Evolutionary conservation across 2,797 vertebrate genomes (phyloP).

Genomic region (Antrozous pallidus): DNA sequence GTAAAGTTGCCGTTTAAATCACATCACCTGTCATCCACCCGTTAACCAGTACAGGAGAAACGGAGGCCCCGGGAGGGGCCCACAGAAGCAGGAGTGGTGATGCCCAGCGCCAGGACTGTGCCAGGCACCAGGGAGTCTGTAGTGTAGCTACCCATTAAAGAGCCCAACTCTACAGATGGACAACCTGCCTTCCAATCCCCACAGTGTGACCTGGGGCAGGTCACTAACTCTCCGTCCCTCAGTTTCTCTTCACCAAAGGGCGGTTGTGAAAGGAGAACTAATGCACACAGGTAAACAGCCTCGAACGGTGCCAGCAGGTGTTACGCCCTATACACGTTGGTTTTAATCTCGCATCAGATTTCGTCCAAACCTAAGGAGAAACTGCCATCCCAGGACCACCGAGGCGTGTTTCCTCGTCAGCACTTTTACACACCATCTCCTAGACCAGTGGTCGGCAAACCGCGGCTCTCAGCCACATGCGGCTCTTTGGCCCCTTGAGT

Average conservation of each 20-base stretch:
- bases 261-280: not conserved
- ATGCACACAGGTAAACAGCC: not conserved
- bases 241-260: not conserved
- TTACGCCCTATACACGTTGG: rapidly evolving
- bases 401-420: rapidly evolving
- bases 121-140: not conserved
- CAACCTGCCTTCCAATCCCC: rapidly evolving
- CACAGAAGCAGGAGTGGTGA: not conserved
- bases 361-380: not conserved
- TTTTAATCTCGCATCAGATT: not conserved
- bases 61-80: not conserved
- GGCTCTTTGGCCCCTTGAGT: too few relatives aligned
- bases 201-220: not conserved
- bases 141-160: not conserved
- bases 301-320: not conserved
- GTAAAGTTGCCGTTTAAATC: too few relatives aligned
- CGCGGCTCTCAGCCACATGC: too few relatives aligned
- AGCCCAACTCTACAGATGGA: rapidly evolving
- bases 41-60: not conserved
- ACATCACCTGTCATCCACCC: too few relatives aligned
- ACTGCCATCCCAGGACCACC: not conserved
- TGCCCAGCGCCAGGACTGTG: not conserved
- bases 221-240: not conserved
- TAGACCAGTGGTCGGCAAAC: too few relatives aligned
- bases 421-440: not conserved